A percentile compares a stretch with the other conserved stretches of the same genome.
These are phyloP conservation scores for Cabera pusaria DNA, from an alignment of 2,888 invertebrate genomes.

Conservation along the genomic window DNA sequence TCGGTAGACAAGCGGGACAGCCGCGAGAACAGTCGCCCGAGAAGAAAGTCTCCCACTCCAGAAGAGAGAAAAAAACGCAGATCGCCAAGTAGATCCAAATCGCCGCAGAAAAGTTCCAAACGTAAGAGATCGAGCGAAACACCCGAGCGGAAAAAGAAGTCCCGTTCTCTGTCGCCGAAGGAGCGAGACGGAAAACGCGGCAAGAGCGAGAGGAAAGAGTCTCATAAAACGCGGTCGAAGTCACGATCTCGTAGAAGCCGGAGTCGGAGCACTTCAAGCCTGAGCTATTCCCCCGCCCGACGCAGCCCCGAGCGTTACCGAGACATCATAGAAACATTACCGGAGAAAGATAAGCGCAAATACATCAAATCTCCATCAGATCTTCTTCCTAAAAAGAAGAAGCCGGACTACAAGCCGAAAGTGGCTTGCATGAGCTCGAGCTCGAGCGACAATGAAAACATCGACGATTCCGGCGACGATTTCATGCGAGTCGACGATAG, in stretches of 20 bases:
- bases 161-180: slow-evolving; percentile 40
- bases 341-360: slow-evolving; percentile 81
- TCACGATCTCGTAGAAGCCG: slow-evolving; percentile 60
- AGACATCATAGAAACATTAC: slow-evolving; percentile 84
- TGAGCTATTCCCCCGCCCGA: slow-evolving; percentile 88
- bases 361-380: slow-evolving; percentile 73
- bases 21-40: slow-evolving; percentile 14
- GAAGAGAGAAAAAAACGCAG: slow-evolving; percentile 21
- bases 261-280: slow-evolving; percentile 79
- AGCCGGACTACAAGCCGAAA: slow-evolving; percentile 54
- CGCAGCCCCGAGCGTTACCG: slow-evolving; percentile 87
- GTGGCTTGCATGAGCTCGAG: slow-evolving; percentile 82
- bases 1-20: slow-evolving; percentile 44
- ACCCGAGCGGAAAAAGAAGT: slow-evolving; percentile 48
- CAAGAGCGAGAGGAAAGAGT: slow-evolving; percentile 41
- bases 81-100: slow-evolving; percentile 52
- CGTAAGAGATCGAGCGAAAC: slow-evolving; percentile 50
- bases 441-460: slow-evolving; percentile 84
- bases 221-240: slow-evolving; percentile 46
- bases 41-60: slow-evolving; percentile 22
- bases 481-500: slow-evolving; percentile 76
- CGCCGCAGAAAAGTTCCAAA: slow-evolving; percentile 49
- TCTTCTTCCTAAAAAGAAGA: slow-evolving; percentile 57
- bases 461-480: slow-evolving; percentile 82
- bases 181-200: slow-evolving; percentile 42